phyloP scores from a whole-genome alignment of 2,888 invertebrate species.

The Chrysotoxum bicinctum region DNA sequence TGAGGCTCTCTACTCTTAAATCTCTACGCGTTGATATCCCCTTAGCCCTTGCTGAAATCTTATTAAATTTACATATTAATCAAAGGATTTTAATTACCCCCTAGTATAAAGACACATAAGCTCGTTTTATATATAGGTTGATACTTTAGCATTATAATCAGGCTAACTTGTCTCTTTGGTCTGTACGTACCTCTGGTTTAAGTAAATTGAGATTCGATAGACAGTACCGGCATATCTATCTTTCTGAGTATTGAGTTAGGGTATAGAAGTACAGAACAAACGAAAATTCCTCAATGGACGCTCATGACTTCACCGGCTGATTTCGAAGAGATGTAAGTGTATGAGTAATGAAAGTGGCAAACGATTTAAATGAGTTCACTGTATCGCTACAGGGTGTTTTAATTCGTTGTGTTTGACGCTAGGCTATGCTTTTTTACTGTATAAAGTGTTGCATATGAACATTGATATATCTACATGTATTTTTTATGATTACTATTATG shows the following conservation, averaged over 20 bases:
- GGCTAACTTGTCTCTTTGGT: constrained; percentile 70
- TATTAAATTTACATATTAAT: constrained; percentile 75
- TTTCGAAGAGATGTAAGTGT: not conserved
- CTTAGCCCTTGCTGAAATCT: constrained; percentile 70
- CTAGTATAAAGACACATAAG: constrained; percentile 50
- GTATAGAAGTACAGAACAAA: constrained; percentile 16
- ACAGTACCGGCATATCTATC: constrained; percentile 51
- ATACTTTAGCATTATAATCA: constrained; percentile 72
- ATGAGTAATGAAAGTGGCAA: constrained; percentile 18
- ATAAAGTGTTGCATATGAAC: constrained; percentile 30
- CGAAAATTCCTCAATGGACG: constrained; percentile 50
- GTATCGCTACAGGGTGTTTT: constrained; percentile 63
- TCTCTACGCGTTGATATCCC: constrained; percentile 42
- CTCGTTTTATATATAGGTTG: constrained; percentile 38
- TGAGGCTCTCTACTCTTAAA: constrained; percentile 52
- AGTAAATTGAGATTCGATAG: constrained; percentile 70
- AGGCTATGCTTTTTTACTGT: not conserved
- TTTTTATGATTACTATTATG: not conserved
- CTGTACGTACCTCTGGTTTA: constrained; percentile 55
- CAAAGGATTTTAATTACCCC: constrained; percentile 74
- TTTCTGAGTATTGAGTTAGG: not conserved
- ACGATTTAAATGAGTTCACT: constrained; percentile 65
- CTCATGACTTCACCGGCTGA: not conserved
- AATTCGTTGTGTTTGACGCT: constrained; percentile 44
- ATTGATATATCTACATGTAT: not conserved